Conservation (phyloP, 2,797 vertebrate species). For the Silurus aristotelis region DNA sequence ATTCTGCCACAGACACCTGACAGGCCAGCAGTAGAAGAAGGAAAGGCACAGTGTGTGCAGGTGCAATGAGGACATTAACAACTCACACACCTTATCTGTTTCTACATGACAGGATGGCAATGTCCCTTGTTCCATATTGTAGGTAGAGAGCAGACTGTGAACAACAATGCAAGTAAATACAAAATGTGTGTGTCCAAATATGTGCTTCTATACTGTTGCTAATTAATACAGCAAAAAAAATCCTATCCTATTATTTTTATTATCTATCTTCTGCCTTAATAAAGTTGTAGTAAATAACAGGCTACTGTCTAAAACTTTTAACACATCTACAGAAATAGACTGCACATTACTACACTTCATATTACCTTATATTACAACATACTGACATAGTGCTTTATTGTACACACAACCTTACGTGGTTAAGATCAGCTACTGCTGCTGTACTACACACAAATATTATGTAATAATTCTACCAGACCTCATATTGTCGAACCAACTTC, state of each 20-base stretch:
- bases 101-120: slow-evolving; percentile 48
- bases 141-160: slow-evolving; percentile 28
- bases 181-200: neutral
- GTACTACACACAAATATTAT: neutral
- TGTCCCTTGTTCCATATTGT: neutral
- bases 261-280: neutral
- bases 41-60: slow-evolving; percentile 44
- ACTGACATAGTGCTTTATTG: neutral
- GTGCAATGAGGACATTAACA: slow-evolving; percentile 36
- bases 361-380: neutral
- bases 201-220: neutral
- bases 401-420: neutral
- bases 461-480: neutral
- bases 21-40: slow-evolving; percentile 40
- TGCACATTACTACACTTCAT: neutral
- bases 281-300: neutral
- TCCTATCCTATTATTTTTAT: neutral
- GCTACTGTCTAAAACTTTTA: neutral
- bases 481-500: neutral
- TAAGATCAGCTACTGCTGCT: neutral
- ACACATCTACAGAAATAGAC: neutral
- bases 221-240: neutral
- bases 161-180: neutral
- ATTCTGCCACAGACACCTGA: slow-evolving; percentile 57
- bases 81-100: slow-evolving; percentile 12